These are phyloP conservation scores for Hoplostethus atlanticus DNA, from an alignment of 2,797 vertebrate genomes.

Conservation along the genomic window DNA sequence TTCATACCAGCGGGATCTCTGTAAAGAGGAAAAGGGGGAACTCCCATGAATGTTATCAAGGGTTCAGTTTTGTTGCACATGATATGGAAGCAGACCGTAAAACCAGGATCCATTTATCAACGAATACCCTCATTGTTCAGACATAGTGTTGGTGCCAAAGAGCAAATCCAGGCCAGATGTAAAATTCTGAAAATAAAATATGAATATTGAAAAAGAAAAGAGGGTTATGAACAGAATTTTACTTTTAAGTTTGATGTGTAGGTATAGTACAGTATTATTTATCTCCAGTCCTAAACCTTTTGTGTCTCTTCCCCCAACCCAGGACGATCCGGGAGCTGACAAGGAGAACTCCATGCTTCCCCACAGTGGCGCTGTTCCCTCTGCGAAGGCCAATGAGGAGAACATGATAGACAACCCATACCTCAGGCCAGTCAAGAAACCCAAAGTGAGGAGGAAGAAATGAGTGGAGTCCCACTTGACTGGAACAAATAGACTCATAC, in stretches of 20 bases:
- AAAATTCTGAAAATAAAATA: no score
- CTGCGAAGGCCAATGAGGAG: conserved; percentile 90
- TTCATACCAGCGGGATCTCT: neutral
- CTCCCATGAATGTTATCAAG: neutral
- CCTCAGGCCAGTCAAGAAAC: conserved; percentile 96
- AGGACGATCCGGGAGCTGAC: conserved; percentile 93
- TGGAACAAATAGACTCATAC: conserved; percentile 39
- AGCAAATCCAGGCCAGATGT: no score
- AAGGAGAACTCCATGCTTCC: conserved; percentile 95
- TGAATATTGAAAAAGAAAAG: no score
- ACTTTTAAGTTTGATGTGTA: no score
- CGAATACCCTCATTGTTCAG: neutral
- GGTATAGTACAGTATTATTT: no score
- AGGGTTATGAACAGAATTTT: no score
- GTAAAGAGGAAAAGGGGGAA: neutral
- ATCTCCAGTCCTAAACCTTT: neutral
- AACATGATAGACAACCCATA: conserved; percentile 97
- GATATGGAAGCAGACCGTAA: neutral
- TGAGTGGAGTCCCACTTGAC: conserved; percentile 69
- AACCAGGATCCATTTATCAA: neutral
- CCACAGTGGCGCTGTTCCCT: conserved; percentile 85
- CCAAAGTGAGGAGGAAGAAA: conserved; percentile 98
- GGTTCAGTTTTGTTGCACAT: neutral
- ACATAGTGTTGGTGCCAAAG: neutral
- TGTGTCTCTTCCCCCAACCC: conserved; percentile 24